A percentile compares a stretch with the other conserved stretches of the same genome.
Evolutionary conservation across 2,888 invertebrate genomes (phyloP).

Genomic region (Lycocerus yunnanus): DNA sequence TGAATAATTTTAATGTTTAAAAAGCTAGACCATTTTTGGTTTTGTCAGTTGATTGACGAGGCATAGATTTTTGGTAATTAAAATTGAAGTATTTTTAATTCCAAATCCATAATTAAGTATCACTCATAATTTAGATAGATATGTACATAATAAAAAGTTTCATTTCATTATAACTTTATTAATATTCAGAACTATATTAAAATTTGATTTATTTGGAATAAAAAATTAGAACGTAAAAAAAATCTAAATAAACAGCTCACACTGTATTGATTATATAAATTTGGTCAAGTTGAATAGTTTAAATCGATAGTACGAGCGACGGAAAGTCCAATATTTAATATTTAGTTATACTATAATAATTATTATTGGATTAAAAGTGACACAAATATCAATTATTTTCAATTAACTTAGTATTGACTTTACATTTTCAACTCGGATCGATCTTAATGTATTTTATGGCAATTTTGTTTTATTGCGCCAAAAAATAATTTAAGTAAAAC

Average conservation of each 20-base stretch:
- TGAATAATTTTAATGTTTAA: neutral
- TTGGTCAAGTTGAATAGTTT: neutral
- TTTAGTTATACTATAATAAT: neutral
- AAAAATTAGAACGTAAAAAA: neutral
- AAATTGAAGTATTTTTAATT: neutral
- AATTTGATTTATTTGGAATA: neutral
- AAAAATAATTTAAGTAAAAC: neutral
- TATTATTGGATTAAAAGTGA: neutral
- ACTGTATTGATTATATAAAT: neutral
- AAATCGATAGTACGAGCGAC: neutral
- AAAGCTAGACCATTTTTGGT: neutral
- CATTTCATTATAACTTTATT: no score
- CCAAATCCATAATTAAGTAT: neutral
- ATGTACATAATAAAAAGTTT: neutral
- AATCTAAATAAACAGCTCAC: neutral
- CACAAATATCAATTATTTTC: neutral
- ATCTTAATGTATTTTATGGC: neutral
- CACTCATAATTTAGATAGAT: no score
- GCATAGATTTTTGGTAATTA: neutral
- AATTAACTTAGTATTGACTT: neutral
- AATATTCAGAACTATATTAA: neutral
- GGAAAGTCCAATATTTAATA: neutral
- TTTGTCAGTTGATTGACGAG: neutral
- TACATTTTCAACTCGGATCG: neutral
- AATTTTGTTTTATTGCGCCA: neutral